phyloP scores from a whole-genome alignment of 2,113 vertebrate genomes.

The Larimichthys crocea region DNA sequence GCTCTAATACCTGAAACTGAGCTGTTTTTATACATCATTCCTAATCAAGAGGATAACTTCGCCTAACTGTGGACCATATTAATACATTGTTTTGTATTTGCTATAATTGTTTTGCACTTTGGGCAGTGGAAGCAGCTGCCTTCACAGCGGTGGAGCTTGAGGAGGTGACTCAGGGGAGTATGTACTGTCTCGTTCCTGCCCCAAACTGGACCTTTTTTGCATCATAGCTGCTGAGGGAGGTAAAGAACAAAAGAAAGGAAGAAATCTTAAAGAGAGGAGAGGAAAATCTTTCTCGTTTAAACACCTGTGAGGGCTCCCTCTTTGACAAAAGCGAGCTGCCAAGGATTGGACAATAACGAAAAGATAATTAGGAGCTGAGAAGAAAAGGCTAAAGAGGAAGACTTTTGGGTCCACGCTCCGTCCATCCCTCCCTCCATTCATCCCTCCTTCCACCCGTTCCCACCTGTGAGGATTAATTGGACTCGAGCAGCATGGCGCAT shows the following conservation, averaged over 20 bases:
- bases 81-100: constrained; percentile 25
- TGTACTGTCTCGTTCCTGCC: constrained; percentile 39
- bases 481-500: constrained; percentile 93
- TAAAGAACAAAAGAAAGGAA: constrained; percentile 45
- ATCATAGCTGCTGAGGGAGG: constrained; percentile 51
- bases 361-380: constrained; percentile 38
- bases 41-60: constrained; percentile 16
- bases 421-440: constrained; percentile 30
- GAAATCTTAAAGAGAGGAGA: constrained; percentile 25
- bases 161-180: constrained; percentile 16
- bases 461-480: constrained; percentile 85
- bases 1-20: constrained; percentile 25
- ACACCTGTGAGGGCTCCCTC: constrained; percentile 58
- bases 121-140: constrained; percentile 39
- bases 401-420: constrained; percentile 71
- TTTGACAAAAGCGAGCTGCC: constrained; percentile 32
- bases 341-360: constrained; percentile 22
- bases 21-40: constrained; percentile 40
- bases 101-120: constrained; percentile 48
- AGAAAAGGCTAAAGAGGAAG: constrained; percentile 84
- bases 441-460: constrained; percentile 37
- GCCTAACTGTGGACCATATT: constrained; percentile 6
- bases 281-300: constrained; percentile 19
- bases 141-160: constrained; percentile 9
- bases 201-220: constrained; percentile 51